phyloP scores from a whole-genome alignment of 2,797 vertebrate species.

The Enteromius argenteus region DNA sequence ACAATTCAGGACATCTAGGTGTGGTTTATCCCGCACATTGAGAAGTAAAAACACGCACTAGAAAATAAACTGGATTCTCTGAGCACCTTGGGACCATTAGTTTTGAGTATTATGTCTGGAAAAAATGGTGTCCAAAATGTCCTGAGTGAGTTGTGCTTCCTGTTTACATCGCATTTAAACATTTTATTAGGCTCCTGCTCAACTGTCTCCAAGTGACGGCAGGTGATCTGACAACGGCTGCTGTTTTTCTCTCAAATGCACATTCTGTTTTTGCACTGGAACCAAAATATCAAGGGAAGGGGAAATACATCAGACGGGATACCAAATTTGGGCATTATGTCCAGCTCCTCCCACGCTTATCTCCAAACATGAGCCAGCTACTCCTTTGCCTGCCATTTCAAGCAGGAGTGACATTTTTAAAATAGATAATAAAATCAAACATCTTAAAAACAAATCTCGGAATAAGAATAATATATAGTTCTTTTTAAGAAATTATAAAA shows the following conservation, averaged over 20 bases:
- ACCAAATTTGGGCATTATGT: slow-evolving; percentile 44
- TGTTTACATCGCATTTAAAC: slow-evolving; percentile 15
- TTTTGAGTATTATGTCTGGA: background rate
- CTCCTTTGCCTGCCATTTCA: slow-evolving; percentile 24
- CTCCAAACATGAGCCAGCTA: background rate
- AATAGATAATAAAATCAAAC: slow-evolving; percentile 51
- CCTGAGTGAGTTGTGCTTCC: slow-evolving; percentile 50
- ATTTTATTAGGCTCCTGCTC: slow-evolving; percentile 7
- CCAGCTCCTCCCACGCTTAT: slow-evolving; percentile 10
- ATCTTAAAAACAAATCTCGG: slow-evolving; percentile 69
- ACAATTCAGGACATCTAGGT: slow-evolving; percentile 44
- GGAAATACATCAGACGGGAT: background rate
- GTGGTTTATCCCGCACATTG: slow-evolving; percentile 20
- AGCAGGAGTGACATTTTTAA: slow-evolving; percentile 44
- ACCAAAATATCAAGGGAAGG: slow-evolving; percentile 31
- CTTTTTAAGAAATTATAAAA: slow-evolving; percentile 64
- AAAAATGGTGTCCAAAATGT: slow-evolving; percentile 15
- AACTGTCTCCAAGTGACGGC: background rate
- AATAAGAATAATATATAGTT: slow-evolving; percentile 61
- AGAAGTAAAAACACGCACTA: slow-evolving; percentile 33
- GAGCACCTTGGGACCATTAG: background rate
- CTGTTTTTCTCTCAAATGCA: background rate
- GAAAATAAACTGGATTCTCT: slow-evolving; percentile 21
- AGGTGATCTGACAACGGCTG: slow-evolving; percentile 11
- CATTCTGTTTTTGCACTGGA: slow-evolving; percentile 30